Base-by-base conservation (phyloP, 2,888 invertebrate species). In the Coronaproctus castanopsis region DNA sequence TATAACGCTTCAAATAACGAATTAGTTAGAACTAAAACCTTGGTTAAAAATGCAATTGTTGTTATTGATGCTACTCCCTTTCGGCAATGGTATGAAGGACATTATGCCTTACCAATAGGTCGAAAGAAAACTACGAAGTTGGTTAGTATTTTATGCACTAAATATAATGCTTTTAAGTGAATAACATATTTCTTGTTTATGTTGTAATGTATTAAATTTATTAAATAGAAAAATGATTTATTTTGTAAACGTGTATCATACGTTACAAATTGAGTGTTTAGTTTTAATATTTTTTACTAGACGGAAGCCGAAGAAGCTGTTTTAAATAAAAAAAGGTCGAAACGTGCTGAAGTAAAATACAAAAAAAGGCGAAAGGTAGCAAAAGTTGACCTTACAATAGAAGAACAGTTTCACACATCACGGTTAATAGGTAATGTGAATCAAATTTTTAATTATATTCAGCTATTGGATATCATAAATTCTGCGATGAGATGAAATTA, bases 1-100 rank as follows among this genome's bases (percentile, higher is more conserved):
- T 99, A 99, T 80, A 98, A 99, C 75, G 96, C 98, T 55, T 95
- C 93, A 66, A 98, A 96, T 80, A 99, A 99, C 74, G 98, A 99
- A 76, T 80, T 98, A 79, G 98, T 98, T 64, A 85, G 98, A 77
- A 99, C 98, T 69, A 99, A 99, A 76, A 99, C 98, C 52, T 78
- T 99, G 72, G 97, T 98, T 67, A 98, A 98, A 77, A 96, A 96
- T 71, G 89, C 91, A 64, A 95, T 97, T 71, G 89, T 98, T 67
- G 85, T 91, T 64, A 85, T 98, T 68, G 98, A 98, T 74, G 96
- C 93, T 54, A 91, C 95, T 48, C 97, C 98, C 60, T 97, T 96
- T 81, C 83, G 97, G 73, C 95, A 96, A 73, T 99, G 96, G 97
- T 99, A 96, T 71, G 98, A 99, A 76, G 82, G 87, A 63, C 93